phyloP scores from a whole-genome alignment of 2,888 invertebrate genomes.

The Atethmia centrago region DNA sequence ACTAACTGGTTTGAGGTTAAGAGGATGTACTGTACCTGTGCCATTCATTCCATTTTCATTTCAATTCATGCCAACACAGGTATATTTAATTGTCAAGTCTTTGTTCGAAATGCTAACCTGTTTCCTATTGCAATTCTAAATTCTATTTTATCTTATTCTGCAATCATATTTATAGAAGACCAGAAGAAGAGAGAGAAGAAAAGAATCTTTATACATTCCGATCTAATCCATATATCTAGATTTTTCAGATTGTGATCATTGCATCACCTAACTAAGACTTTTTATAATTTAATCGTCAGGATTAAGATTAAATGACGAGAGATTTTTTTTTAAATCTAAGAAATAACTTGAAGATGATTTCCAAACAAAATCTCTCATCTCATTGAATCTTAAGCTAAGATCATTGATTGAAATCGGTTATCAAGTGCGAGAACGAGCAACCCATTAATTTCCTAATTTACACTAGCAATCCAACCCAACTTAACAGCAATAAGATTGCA shows the following conservation, averaged over 20 bases:
- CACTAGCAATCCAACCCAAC: not conserved
- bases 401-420: no score
- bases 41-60: constrained; percentile 14
- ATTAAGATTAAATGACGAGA: no score
- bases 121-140: constrained; percentile 17
- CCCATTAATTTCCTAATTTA: not conserved
- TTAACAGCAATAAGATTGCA: not conserved
- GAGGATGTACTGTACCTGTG: constrained; percentile 29
- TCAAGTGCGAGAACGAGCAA: no score
- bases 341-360: no score
- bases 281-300: no score
- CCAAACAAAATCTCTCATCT: no score
- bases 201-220: not conserved
- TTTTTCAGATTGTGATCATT: not conserved
- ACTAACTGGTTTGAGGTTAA: constrained; percentile 48
- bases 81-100: constrained; percentile 23
- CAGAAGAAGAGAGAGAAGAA: no score
- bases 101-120: constrained; percentile 18
- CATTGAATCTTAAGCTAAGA: no score
- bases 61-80: constrained; percentile 3
- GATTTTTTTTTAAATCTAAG: no score
- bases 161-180: not conserved
- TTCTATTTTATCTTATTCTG: not conserved
- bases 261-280: not conserved
- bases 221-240: not conserved